These are phyloP conservation scores for Mesembrinibis cayennensis DNA, from an alignment of 2,113 vertebrate species.

Conservation along the genomic window DNA sequence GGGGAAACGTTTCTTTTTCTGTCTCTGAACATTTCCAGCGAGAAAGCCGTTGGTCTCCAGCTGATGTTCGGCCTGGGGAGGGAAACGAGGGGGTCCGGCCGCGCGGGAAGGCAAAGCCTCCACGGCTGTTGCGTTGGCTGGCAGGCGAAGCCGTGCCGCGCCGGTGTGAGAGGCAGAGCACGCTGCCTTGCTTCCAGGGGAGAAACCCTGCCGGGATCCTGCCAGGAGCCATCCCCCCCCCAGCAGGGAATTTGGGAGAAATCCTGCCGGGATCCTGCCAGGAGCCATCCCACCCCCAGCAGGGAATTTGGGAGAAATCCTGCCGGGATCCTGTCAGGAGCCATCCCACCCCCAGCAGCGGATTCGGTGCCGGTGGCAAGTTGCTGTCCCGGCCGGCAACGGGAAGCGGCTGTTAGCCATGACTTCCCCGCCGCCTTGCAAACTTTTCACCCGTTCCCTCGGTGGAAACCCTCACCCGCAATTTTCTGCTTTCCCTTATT, in stretches of 20 bases:
- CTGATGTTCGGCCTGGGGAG: neutral
- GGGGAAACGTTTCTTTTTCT: neutral
- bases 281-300: neutral
- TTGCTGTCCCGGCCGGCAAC: neutral
- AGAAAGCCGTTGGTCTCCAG: neutral
- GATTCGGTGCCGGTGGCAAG: neutral
- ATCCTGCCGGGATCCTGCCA: neutral
- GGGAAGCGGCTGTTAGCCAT: neutral
- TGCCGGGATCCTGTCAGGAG: neutral
- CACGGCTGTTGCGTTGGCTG: rapidly evolving
- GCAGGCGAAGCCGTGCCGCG: neutral
- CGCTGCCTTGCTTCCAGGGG: neutral
- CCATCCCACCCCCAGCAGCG: neutral
- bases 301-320: neutral
- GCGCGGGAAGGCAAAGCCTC: neutral
- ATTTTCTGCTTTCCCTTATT: neutral
- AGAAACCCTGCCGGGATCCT: neutral
- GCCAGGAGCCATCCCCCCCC: neutral
- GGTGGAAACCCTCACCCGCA: neutral
- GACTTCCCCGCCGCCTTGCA: neutral
- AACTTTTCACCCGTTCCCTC: neutral
- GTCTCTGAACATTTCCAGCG: neutral
- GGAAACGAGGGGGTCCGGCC: neutral
- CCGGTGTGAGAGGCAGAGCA: no score
- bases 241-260: no score